These are phyloP conservation scores for Varanus komodoensis DNA, from an alignment of 2,113 vertebrate species.

Conservation along the genomic window DNA sequence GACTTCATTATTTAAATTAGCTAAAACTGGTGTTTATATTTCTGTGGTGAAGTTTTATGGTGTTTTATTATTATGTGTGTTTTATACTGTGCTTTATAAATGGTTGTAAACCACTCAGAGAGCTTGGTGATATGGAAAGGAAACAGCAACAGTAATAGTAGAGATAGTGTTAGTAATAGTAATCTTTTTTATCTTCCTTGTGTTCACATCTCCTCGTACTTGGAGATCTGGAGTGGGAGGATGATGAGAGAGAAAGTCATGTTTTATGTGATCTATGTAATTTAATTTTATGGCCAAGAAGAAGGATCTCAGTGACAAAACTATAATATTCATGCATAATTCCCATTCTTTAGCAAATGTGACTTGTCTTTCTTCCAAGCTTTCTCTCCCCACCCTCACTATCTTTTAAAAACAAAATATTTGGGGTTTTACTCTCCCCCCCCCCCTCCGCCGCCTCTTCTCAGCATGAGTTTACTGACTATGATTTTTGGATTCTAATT, in stretches of 20 bases:
- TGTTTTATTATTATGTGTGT: too few species aligned
- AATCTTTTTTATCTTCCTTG: not conserved
- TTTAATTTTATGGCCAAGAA: slow-evolving; percentile 18
- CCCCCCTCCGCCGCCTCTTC: not conserved
- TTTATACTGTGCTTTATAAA: too few species aligned
- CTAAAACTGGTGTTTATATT: too few species aligned
- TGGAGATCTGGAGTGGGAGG: not conserved
- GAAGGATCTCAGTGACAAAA: slow-evolving; percentile 7
- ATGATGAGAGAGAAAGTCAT: not conserved
- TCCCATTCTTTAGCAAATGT: slow-evolving; percentile 19
- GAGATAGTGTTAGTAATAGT: too few species aligned
- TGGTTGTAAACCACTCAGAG: too few species aligned
- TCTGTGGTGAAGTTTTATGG: too few species aligned
- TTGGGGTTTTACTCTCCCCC: slow-evolving; percentile 1
- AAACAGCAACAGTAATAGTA: too few species aligned
- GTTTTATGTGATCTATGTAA: slow-evolving; percentile 31
- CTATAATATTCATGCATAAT: slow-evolving; percentile 18
- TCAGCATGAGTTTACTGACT: slow-evolving; percentile 28
- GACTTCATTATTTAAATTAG: too few species aligned
- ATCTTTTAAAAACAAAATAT: slow-evolving; percentile 2
- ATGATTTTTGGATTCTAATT: slow-evolving; percentile 53
- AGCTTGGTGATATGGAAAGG: too few species aligned
- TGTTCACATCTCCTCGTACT: not conserved
- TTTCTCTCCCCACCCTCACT: not conserved
- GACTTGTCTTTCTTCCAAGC: slow-evolving; percentile 4